Evolutionary conservation across 2,797 vertebrate species (phyloP).

Genomic region (Mastacembelus armatus): DNA sequence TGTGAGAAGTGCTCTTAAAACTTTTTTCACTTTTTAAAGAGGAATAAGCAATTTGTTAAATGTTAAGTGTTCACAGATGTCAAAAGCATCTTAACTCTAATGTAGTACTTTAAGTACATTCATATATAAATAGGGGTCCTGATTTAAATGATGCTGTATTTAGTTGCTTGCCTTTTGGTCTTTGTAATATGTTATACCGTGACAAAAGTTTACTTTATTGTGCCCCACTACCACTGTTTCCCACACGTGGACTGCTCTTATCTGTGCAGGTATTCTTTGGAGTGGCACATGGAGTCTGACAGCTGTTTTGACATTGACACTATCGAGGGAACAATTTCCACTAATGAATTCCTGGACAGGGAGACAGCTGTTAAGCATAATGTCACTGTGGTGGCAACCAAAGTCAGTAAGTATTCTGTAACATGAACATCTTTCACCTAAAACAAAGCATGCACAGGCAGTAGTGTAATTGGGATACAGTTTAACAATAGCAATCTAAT

Average conservation of each 20-base stretch:
- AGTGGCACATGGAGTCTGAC: slow-evolving; percentile 87
- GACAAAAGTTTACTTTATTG: neutral
- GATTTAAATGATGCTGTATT: neutral
- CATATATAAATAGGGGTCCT: neutral
- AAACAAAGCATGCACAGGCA: neutral
- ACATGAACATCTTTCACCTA: neutral
- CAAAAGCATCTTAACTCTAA: too few relatives aligned
- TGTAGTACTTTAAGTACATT: too few relatives aligned
- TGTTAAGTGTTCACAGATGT: too few relatives aligned
- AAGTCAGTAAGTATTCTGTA: slow-evolving; percentile 93
- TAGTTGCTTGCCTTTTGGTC: neutral
- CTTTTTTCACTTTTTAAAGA: too few relatives aligned
- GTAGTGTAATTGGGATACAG: neutral
- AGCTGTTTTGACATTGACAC: slow-evolving; percentile 91
- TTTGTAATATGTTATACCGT: slow-evolving; percentile 1
- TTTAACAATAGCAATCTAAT: neutral
- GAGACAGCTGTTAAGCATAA: slow-evolving; percentile 89
- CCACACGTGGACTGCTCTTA: neutral
- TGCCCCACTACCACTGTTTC: neutral
- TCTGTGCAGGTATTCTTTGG: slow-evolving; percentile 88
- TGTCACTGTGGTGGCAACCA: slow-evolving; percentile 92
- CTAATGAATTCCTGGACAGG: slow-evolving; percentile 91
- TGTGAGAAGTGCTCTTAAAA: too few relatives aligned
- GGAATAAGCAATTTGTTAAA: too few relatives aligned
- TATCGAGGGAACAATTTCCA: slow-evolving; percentile 90